These are phyloP conservation scores for Cyclophora albipunctata DNA, from an alignment of 2,888 invertebrate genomes.

Conservation along the genomic window DNA sequence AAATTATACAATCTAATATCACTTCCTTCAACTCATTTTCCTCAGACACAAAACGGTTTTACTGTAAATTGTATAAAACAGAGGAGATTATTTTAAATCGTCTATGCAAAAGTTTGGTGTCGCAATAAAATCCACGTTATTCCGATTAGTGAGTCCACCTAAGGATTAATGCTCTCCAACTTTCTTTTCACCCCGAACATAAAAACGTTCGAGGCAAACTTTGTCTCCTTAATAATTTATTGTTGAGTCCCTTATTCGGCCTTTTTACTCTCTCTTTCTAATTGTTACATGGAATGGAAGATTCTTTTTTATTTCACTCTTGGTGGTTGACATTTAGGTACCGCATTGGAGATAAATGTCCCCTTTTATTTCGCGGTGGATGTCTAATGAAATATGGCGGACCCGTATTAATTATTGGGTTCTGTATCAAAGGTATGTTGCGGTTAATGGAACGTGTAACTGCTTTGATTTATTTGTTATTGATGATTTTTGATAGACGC, in stretches of 20 bases:
- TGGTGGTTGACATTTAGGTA: slow-evolving; percentile 40
- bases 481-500: too few species aligned
- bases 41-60: neutral
- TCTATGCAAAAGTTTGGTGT: slow-evolving; percentile 28
- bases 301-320: slow-evolving; percentile 33
- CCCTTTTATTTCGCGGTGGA: slow-evolving; percentile 13
- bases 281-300: slow-evolving; percentile 47
- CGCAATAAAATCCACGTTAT: slow-evolving; percentile 38
- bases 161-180: slow-evolving; percentile 35
- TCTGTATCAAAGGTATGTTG: too few species aligned
- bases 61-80: neutral
- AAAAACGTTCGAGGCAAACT: slow-evolving; percentile 39
- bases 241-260: slow-evolving; percentile 28
- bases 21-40: neutral
- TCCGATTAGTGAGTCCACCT: slow-evolving; percentile 36
- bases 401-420: slow-evolving; percentile 5
- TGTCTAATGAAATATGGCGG: slow-evolving; percentile 13
- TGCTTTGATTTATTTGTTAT: too few species aligned
- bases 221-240: slow-evolving; percentile 55
- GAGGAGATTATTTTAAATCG: slow-evolving; percentile 37
- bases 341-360: slow-evolving; percentile 20
- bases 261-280: slow-evolving; percentile 41
- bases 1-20: neutral
- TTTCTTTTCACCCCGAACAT: slow-evolving; percentile 24
- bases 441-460: too few species aligned